Conservation (phyloP, 1,140 invertebrate genomes). For the Drosophila pachea region DNA sequence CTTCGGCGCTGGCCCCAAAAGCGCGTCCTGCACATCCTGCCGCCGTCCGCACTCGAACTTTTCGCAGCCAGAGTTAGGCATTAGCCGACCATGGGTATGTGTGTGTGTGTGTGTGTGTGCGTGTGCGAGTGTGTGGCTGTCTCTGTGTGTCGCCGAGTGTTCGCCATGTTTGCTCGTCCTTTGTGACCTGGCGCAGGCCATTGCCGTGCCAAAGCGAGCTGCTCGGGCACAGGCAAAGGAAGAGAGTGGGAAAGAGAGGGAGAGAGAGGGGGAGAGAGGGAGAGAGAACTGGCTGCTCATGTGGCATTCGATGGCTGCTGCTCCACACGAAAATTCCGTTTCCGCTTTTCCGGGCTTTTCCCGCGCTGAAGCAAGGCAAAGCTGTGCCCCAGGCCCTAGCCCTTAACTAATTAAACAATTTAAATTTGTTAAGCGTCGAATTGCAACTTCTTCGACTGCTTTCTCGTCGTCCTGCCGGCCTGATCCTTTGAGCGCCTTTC, state of each 20-base stretch:
- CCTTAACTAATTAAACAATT: too few species aligned
- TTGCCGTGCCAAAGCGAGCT: constrained; percentile 16
- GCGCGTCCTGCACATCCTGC: constrained; percentile 5
- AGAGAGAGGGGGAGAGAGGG: too few species aligned
- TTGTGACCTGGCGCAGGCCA: constrained; percentile 40
- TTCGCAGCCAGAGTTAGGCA: constrained; percentile 32
- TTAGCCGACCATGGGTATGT: constrained; percentile 5
- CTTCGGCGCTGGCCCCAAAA: background rate
- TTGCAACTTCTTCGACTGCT: too few species aligned
- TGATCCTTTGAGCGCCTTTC: too few species aligned
- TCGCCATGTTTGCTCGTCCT: constrained; percentile 35
- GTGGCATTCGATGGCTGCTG: too few species aligned
- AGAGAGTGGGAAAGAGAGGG: too few species aligned
- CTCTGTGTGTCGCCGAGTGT: constrained; percentile 7
- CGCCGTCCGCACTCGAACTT: background rate
- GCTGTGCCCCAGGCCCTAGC: too few species aligned
- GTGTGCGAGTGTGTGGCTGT: constrained; percentile 4
- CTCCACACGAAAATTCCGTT: too few species aligned
- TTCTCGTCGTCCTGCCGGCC: too few species aligned
- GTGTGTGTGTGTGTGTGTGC: constrained; percentile 2
- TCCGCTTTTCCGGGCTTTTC: too few species aligned
- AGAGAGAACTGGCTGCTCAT: constrained; percentile 12
- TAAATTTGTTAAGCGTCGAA: too few species aligned
- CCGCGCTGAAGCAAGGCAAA: too few species aligned
- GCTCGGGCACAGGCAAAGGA: background rate